Conservation (phyloP, 2,797 vertebrate genomes). For the Columba guinea region DNA sequence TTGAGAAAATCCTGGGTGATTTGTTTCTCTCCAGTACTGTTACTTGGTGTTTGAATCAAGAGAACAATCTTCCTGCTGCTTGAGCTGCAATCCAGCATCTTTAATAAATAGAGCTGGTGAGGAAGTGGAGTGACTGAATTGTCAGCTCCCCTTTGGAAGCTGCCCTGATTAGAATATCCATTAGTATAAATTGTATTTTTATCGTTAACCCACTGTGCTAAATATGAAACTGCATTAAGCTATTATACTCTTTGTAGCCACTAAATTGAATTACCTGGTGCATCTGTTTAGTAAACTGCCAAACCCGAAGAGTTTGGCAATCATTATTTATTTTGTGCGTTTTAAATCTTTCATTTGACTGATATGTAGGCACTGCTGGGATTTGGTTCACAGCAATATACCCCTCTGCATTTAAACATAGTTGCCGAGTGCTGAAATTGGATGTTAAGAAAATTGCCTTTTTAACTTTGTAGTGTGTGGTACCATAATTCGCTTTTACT, state of each 20-base stretch:
- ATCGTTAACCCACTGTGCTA: conserved; percentile 22
- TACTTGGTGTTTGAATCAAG: conserved; percentile 2
- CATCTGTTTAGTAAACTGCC: conserved; percentile 48
- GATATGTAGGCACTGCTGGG: not conserved
- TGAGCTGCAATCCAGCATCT: not conserved
- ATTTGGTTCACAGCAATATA: not conserved
- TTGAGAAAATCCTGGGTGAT: not conserved
- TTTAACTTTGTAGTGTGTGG: not conserved
- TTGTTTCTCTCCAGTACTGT: not conserved
- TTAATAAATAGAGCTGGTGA: conserved; percentile 22
- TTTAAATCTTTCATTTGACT: not conserved
- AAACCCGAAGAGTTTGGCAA: conserved; percentile 15
- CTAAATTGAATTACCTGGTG: conserved; percentile 35
- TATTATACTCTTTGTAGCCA: not conserved
- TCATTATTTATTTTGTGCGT: not conserved
- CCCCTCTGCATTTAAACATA: not conserved
- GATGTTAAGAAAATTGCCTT: not conserved
- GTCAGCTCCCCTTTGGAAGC: conserved; percentile 22
- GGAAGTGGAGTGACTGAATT: conserved; percentile 28
- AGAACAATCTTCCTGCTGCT: conserved; percentile 10
- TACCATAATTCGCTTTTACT: not conserved
- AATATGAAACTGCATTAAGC: conserved; percentile 6
- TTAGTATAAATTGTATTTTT: conserved; percentile 28
- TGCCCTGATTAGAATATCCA: conserved; percentile 51
- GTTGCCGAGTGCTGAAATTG: not conserved